Evolutionary conservation across 2,888 invertebrate species (phyloP).

Genomic region (Campoplex nolae): DNA sequence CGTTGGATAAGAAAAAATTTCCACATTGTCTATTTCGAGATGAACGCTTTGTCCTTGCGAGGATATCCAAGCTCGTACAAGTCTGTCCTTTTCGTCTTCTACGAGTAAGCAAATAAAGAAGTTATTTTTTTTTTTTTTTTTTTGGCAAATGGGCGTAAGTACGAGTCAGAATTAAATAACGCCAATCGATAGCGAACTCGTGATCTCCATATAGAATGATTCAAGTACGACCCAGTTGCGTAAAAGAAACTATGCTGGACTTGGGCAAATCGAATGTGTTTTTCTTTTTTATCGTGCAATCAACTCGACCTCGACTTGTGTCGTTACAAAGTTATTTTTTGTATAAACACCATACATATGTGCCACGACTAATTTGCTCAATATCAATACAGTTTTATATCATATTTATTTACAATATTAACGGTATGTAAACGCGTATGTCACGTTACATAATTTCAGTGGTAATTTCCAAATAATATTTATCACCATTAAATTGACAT

Average conservation of each 20-base stretch:
- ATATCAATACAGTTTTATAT: not conserved
- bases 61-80: slow-evolving; percentile 88
- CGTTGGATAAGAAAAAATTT: slow-evolving; percentile 83
- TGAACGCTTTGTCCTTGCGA: slow-evolving; percentile 86
- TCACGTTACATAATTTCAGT: not conserved
- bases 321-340: slow-evolving; percentile 16
- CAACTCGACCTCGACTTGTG: slow-evolving; percentile 31
- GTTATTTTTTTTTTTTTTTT: slow-evolving; percentile 9
- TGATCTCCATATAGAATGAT: slow-evolving; percentile 20
- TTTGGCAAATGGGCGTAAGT: not conserved
- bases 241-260: slow-evolving; percentile 26
- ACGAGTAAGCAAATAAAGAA: slow-evolving; percentile 55
- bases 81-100: slow-evolving; percentile 86
- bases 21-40: slow-evolving; percentile 86
- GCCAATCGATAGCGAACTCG: slow-evolving; percentile 10
- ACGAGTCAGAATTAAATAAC: not conserved
- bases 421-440: not conserved
- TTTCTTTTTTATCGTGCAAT: slow-evolving; percentile 13
- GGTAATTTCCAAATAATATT: not conserved
- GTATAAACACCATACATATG: not conserved
- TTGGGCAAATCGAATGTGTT: slow-evolving; percentile 9
- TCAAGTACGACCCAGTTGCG: slow-evolving; percentile 22
- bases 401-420: not conserved
- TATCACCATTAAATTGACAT: not conserved
- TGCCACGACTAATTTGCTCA: not conserved